These are phyloP conservation scores for Dasyurus viverrinus DNA, from an alignment of 2,113 vertebrate genomes.

Conservation along the genomic window DNA sequence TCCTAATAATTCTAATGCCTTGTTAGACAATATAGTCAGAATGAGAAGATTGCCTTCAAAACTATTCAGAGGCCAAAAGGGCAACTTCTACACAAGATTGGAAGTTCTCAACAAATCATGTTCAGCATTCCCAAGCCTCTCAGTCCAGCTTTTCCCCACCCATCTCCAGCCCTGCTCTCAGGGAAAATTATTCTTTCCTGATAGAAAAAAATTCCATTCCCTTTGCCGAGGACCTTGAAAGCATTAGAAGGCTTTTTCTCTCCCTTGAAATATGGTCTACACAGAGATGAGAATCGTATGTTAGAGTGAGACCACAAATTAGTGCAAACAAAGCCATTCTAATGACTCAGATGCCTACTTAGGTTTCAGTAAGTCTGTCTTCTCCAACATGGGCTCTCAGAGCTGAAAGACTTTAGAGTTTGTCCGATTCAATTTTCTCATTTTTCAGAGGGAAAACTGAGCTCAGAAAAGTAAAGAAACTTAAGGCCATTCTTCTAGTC, in stretches of 20 bases:
- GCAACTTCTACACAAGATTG: neutral
- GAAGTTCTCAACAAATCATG: neutral
- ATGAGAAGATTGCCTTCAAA: neutral
- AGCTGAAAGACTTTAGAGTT: neutral
- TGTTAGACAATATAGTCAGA: neutral
- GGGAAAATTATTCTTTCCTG: neutral
- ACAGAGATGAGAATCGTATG: neutral
- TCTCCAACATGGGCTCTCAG: neutral
- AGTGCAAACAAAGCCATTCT: neutral
- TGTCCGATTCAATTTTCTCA: neutral
- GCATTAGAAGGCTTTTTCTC: neutral
- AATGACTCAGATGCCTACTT: neutral
- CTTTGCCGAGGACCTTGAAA: neutral
- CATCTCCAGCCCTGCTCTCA: neutral
- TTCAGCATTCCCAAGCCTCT: neutral
- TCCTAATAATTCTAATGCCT: neutral
- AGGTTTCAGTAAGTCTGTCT: neutral
- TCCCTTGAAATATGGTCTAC: neutral
- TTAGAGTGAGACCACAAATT: neutral
- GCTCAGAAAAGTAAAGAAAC: neutral
- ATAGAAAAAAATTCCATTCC: neutral
- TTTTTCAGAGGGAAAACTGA: neutral
- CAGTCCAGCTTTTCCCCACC: neutral
- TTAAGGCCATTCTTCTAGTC: neutral
- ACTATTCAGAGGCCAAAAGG: neutral